Percentiles rank a stretch among this genome's conserved stretches.
These are phyloP conservation scores for Xylocopa sonorina DNA, from an alignment of 1,140 invertebrate species.

Conservation along the genomic window DNA sequence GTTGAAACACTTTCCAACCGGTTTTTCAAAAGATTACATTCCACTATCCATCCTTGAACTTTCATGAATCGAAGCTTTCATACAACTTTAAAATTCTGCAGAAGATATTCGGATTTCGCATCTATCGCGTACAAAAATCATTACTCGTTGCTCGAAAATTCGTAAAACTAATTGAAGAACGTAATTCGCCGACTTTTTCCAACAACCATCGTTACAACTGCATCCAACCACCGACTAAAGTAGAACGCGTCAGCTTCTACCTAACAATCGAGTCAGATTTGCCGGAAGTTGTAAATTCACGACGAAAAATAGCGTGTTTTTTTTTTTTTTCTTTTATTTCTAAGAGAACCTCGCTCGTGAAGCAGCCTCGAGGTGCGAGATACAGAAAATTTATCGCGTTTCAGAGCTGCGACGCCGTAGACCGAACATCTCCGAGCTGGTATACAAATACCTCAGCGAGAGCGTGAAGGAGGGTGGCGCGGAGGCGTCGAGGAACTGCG, in stretches of 20 bases:
- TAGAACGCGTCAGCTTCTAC: neutral
- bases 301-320: neutral
- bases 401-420: slow-evolving; percentile 44
- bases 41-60: neutral
- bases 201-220: neutral
- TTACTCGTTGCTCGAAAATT: too few species aligned
- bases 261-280: neutral
- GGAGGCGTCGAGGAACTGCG: neutral
- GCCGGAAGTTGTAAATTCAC: too few species aligned
- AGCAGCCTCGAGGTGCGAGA: too few species aligned
- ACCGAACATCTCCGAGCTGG: slow-evolving; percentile 38
- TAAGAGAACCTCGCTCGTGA: neutral
- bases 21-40: neutral
- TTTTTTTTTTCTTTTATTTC: too few species aligned
- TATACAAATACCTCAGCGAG: slow-evolving; percentile 49
- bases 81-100: neutral
- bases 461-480: neutral
- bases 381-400: neutral
- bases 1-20: neutral
- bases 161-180: too few species aligned
- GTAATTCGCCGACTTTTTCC: too few species aligned
- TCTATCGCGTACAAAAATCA: too few species aligned
- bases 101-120: neutral
- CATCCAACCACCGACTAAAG: neutral
- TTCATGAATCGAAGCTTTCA: neutral